Evolutionary conservation across 2,797 vertebrate species (phyloP).

Genomic region (Iguana delicatissima): DNA sequence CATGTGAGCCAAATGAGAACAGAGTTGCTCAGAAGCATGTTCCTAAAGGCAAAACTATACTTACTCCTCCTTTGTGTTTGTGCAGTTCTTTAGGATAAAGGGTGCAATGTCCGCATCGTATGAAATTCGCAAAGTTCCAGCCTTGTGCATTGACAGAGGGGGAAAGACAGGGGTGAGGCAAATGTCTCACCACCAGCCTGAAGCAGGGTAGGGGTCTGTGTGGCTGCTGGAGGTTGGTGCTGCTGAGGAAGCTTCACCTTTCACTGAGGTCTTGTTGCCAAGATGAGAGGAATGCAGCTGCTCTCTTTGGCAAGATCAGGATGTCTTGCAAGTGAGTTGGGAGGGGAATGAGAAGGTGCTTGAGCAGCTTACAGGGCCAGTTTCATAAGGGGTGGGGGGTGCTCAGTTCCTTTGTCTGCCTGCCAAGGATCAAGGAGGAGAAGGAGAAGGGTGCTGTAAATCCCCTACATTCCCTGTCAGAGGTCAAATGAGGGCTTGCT

Average conservation of each 20-base stretch:
- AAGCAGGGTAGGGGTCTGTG: not conserved
- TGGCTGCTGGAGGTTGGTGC: not conserved
- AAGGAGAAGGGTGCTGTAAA: conserved; percentile 13
- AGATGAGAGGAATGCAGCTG: not conserved
- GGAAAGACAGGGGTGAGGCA: not conserved
- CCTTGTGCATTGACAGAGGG: not conserved
- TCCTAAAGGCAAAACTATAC: not conserved
- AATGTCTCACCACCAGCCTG: not conserved
- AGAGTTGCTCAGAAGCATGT: not conserved
- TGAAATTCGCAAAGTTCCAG: not conserved
- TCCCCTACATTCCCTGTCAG: not conserved
- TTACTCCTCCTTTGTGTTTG: conserved; percentile 22
- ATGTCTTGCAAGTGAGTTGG: not conserved
- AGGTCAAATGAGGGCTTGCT: conserved; percentile 6
- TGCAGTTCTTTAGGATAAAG: not conserved
- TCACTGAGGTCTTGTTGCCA: not conserved
- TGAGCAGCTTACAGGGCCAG: not conserved
- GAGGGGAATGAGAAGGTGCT: not conserved
- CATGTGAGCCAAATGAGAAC: conserved; percentile 48
- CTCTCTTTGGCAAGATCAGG: not conserved
- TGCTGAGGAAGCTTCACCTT: not conserved
- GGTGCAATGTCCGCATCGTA: not conserved
- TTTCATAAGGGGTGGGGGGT: not conserved
- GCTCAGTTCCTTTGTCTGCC: not conserved
- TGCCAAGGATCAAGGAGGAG: not conserved